These are phyloP conservation scores for Smutsia temminckii DNA, from an alignment of 2,797 vertebrate genomes.

Conservation along the genomic window DNA sequence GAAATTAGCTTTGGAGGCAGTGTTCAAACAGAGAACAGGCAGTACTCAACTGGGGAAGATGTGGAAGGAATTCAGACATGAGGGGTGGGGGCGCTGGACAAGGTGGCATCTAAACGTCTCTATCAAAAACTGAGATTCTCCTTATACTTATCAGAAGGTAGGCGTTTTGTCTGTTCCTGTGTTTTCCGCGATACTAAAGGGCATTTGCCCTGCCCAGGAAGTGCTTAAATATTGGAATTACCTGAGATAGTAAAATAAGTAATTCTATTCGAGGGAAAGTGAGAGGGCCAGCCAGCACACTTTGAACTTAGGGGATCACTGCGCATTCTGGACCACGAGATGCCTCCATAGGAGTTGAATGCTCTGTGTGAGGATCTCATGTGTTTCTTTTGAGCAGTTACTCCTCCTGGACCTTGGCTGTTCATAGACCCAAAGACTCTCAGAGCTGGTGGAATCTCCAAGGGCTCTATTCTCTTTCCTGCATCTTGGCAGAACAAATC, in stretches of 20 bases:
- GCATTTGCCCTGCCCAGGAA: background rate
- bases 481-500: background rate
- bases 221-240: background rate
- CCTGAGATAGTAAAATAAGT: conserved; percentile 44
- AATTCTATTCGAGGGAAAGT: background rate
- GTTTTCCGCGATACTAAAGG: background rate
- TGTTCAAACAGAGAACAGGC: background rate
- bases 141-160: background rate
- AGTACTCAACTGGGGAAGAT: background rate
- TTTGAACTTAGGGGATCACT: background rate
- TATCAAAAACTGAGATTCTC: background rate
- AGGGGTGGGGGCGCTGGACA: background rate
- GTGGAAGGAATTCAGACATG: background rate
- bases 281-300: background rate
- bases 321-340: background rate
- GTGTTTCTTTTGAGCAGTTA: background rate
- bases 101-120: background rate
- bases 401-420: background rate
- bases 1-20: background rate
- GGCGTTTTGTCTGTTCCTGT: background rate
- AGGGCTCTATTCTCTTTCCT: background rate
- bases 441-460: background rate
- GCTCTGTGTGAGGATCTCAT: background rate
- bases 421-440: background rate
- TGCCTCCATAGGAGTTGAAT: background rate